A percentile compares a stretch with the other conserved stretches of the same genome.
Conservation (phyloP, 2,888 invertebrate species). For the Pristionchus fissidentatus region DNA sequence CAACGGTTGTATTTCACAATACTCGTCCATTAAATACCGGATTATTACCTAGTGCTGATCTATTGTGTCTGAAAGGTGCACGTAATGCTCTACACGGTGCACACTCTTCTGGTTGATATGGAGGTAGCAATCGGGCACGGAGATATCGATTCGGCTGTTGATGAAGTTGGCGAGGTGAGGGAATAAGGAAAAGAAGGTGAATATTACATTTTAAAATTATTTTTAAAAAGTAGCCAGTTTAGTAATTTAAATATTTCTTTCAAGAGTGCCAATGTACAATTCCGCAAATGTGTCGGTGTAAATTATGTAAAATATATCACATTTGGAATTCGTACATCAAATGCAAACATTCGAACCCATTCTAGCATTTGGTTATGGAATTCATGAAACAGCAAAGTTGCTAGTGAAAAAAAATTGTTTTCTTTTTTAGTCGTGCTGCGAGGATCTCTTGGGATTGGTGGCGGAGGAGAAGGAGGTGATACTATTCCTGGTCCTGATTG, state of each 20-base stretch:
- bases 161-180: slow-evolving; percentile 84
- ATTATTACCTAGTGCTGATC: no score
- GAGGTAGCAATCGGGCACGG: slow-evolving; percentile 81
- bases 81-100: slow-evolving; percentile 90
- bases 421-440: slow-evolving; percentile 82
- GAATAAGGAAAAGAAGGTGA: slow-evolving; percentile 48
- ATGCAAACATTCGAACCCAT: no score
- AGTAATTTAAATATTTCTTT: no score
- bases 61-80: no score
- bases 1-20: no score
- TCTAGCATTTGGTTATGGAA: no score
- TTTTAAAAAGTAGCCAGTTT: not conserved
- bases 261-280: not conserved
- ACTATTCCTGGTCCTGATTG: slow-evolving; percentile 82
- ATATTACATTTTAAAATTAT: slow-evolving; percentile 57
- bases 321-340: not conserved
- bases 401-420: not conserved
- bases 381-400: no score
- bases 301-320: no score
- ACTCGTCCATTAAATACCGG: no score
- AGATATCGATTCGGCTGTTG: slow-evolving; percentile 86
- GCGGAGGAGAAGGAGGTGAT: slow-evolving; percentile 93
- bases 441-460: slow-evolving; percentile 89
- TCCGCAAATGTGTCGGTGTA: not conserved
- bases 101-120: slow-evolving; percentile 84